Conservation (phyloP, 2,797 vertebrate species). For the Trematocara caparti region DNA sequence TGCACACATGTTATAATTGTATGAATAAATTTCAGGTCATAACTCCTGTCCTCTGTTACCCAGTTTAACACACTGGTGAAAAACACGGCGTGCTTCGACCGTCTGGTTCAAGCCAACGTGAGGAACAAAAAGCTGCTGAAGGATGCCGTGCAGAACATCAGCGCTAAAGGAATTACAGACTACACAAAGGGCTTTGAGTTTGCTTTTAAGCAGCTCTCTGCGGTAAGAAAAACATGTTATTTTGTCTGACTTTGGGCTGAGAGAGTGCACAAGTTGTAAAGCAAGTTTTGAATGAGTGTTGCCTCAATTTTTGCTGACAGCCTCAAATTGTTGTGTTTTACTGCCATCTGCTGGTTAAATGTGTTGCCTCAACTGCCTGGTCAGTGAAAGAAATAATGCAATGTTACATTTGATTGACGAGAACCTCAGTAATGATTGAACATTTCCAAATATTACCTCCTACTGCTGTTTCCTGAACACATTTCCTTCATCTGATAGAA, state of each 20-base stretch:
- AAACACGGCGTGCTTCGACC: constrained; percentile 93
- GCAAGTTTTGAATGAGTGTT: constrained; percentile 16
- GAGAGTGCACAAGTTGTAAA: background rate
- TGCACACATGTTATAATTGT: constrained; percentile 8
- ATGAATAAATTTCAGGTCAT: constrained; percentile 15
- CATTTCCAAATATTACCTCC: background rate
- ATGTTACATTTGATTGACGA: background rate
- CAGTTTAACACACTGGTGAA: constrained; percentile 97
- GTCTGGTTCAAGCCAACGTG: constrained; percentile 97
- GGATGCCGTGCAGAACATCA: constrained; percentile 94
- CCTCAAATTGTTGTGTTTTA: constrained; percentile 35
- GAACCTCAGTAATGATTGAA: background rate
- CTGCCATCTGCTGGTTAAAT: constrained; percentile 73
- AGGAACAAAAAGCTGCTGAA: constrained; percentile 98
- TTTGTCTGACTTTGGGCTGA: background rate
- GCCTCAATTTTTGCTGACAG: background rate
- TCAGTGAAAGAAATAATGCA: background rate
- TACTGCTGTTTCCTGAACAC: background rate
- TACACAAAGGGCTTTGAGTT: constrained; percentile 98
- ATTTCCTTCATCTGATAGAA: background rate
- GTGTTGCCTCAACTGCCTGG: background rate
- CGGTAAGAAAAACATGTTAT: constrained; percentile 72
- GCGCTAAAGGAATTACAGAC: constrained; percentile 96
- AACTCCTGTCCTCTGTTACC: constrained; percentile 17
- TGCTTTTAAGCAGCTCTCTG: constrained; percentile 93